A percentile compares a stretch with the other conserved stretches of the same genome.
phyloP scores from a whole-genome alignment of 2,113 vertebrate species.

The Conger conger region DNA sequence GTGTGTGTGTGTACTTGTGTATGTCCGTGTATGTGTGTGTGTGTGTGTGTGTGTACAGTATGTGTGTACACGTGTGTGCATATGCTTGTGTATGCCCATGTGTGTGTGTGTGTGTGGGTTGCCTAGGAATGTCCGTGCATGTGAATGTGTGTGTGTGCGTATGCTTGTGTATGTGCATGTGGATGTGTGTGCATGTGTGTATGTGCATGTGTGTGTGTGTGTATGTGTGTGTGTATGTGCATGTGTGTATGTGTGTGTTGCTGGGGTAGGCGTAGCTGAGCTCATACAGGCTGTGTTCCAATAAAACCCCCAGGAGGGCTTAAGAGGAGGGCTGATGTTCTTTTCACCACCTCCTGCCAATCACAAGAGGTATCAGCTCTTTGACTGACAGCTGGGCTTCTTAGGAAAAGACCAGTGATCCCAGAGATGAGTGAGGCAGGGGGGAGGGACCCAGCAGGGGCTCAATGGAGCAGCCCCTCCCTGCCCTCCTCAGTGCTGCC shows the following conservation, averaged over 20 bases:
- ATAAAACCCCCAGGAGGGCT: constrained; percentile 64
- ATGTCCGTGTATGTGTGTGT: constrained; percentile 18
- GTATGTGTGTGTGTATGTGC: too few species aligned
- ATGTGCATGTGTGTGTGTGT: too few species aligned
- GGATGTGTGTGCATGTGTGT: too few species aligned
- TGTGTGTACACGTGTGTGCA: too few species aligned
- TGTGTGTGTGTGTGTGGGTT: constrained; percentile 13
- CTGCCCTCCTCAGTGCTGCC: constrained; percentile 44
- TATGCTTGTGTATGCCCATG: too few species aligned
- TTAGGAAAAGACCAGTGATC: constrained; percentile 1
- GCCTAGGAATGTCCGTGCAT: constrained; percentile 16
- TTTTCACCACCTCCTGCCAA: constrained; percentile 52
- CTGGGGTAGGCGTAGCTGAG: constrained; percentile 45
- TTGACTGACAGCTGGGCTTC: constrained; percentile 59
- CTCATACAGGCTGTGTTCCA: constrained; percentile 56
- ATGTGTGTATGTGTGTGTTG: constrained; percentile 11
- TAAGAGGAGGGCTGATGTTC: constrained; percentile 55
- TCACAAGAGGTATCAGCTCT: constrained; percentile 55
- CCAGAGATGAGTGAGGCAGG: constrained; percentile 12
- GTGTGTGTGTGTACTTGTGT: too few species aligned
- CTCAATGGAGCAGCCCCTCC: constrained; percentile 45
- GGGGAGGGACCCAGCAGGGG: background rate
- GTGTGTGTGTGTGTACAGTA: constrained; percentile 44
- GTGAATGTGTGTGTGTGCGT: too few species aligned
- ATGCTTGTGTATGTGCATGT: too few species aligned